phyloP scores from a whole-genome alignment of 2,113 vertebrate genomes.

The Antigone vipio region DNA sequence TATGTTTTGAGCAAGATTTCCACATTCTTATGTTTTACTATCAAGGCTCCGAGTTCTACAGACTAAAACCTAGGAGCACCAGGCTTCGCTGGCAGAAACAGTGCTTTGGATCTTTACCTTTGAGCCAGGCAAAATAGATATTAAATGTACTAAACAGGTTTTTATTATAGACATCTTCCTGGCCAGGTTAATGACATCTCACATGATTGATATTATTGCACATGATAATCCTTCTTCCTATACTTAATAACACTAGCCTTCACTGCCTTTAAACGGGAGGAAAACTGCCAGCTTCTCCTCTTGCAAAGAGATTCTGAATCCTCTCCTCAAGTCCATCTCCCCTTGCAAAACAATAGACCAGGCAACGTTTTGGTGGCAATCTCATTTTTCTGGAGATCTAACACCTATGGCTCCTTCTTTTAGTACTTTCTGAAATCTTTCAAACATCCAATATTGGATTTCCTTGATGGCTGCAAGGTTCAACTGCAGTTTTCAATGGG shows the following conservation, averaged over 20 bases:
- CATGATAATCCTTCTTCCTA: background rate
- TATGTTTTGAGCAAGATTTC: background rate
- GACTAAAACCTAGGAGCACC: background rate
- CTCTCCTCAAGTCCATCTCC: background rate
- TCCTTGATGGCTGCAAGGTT: background rate
- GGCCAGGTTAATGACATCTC: background rate
- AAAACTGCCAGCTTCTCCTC: background rate
- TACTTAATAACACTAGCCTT: background rate
- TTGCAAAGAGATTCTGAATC: background rate
- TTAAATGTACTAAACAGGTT: background rate
- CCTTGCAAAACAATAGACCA: background rate
- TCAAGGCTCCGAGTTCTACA: background rate
- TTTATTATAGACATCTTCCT: background rate
- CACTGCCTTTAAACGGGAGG: background rate
- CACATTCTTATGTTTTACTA: background rate
- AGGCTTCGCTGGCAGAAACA: background rate
- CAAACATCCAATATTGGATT: background rate
- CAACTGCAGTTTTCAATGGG: background rate
- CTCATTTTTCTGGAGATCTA: background rate
- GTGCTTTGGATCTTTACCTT: rapidly evolving
- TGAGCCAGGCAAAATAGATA: background rate
- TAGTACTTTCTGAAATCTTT: background rate
- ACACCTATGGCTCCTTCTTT: background rate
- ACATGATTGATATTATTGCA: background rate
- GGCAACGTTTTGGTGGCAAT: background rate